Evolutionary conservation across 2,888 invertebrate species (phyloP), one percentile per base, ranked within the genome.

Genomic region (Acrobasis consociella): DNA sequence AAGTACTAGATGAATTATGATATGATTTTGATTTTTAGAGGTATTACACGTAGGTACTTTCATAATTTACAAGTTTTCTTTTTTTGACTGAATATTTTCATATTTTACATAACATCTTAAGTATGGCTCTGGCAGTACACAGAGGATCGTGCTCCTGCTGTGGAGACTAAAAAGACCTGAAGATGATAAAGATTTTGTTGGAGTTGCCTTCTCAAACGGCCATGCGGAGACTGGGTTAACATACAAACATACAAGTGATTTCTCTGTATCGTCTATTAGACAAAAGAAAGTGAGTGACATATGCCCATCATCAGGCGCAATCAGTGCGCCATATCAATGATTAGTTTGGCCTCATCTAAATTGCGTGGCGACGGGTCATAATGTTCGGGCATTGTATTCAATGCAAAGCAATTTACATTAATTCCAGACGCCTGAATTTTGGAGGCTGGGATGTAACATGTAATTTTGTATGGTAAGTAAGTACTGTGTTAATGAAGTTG

Each of bases 371-470:
- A 72, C 77, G 75, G 68, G 17, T 65, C 68, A 69, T 76, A 74
- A 75, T 77, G 77, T 78, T 77, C 77, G 69, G 73, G 72, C 74
- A 78, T 78, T 82, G 78, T 83, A 72, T 80, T 82, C 81, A 76
- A 78, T 77, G 78, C 42, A 68, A 67, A 68, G 69, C 80, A 76
- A 85, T 87, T 86, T 86, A 78, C 83, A 84, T 86, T 75, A 77
- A 81, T 83, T 52, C 52, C 37, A 42, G 13, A 39, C 49, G 46
- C 46, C 53, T 42, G 15, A 52, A 60, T 51, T 58, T 55, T 61
- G 16, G 38, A 15, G 39, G 52, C 38, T 49, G 49, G 11, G 46
- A 39, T 13, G 7, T 31, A 46, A 49, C 22, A 31, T 42, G 50
- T 52, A 39, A 60, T 60, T 60, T 42, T 42, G 60, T 60, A 17